Conservation (phyloP, 2,888 invertebrate genomes). For the Boloria selene region DNA sequence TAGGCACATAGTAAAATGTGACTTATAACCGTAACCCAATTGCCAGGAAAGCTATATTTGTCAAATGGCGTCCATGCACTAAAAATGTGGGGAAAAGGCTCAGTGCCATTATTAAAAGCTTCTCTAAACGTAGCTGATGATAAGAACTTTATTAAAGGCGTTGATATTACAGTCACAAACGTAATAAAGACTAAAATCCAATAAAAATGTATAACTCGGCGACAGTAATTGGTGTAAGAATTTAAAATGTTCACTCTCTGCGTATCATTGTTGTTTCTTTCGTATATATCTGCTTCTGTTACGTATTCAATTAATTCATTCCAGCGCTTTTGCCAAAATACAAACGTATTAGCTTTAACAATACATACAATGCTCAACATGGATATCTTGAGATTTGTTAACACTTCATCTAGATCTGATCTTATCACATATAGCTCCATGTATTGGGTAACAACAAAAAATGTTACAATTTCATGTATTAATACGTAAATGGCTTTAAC, state of each 20-base stretch:
- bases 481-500: constrained; percentile 49
- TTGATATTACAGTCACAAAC: constrained; percentile 50
- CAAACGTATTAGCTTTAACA: constrained; percentile 59
- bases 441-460: constrained; percentile 65
- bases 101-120: constrained; percentile 57
- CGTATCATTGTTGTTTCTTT: constrained; percentile 53
- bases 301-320: constrained; percentile 59
- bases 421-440: constrained; percentile 63
- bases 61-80: constrained; percentile 72
- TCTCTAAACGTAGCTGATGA: constrained; percentile 57
- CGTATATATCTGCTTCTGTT: constrained; percentile 62
- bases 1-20: constrained; percentile 56
- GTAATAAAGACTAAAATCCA: constrained; percentile 66
- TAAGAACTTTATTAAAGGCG: constrained; percentile 57
- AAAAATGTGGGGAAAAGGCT: constrained; percentile 66
- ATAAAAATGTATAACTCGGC: constrained; percentile 60
- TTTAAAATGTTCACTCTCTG: constrained; percentile 51
- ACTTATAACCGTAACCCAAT: constrained; percentile 63
- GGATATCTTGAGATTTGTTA: constrained; percentile 69
- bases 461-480: constrained; percentile 53
- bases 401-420: constrained; percentile 59
- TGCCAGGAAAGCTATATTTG: constrained; percentile 62
- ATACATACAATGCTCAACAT: constrained; percentile 68
- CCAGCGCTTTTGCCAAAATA: constrained; percentile 65
- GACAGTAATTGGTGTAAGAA: constrained; percentile 64